Evolutionary conservation across 2,113 vertebrate genomes (phyloP).

Genomic region (Scolopax mira): DNA sequence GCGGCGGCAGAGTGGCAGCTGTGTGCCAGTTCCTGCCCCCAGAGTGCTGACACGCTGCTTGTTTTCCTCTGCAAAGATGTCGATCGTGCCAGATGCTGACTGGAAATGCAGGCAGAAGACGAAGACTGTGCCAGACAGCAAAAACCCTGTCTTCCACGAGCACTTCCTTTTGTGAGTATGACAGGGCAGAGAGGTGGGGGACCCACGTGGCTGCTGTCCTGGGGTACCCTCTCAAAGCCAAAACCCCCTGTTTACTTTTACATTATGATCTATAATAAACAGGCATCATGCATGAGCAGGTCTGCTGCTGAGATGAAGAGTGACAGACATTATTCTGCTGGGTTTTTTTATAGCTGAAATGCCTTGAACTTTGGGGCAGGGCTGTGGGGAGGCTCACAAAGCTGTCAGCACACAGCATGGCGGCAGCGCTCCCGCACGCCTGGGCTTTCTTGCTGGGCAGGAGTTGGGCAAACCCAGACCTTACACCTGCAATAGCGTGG

Average conservation of each 20-base stretch:
- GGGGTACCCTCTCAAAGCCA: neutral
- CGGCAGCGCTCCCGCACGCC: rapidly evolving
- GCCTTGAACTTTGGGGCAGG: slow-evolving; percentile 29
- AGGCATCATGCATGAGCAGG: neutral
- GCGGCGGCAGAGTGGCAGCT: neutral
- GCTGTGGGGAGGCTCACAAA: neutral
- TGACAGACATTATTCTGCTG: slow-evolving; percentile 36
- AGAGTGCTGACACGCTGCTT: neutral
- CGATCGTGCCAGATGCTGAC: slow-evolving; percentile 69
- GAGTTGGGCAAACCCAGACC: neutral
- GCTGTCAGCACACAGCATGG: neutral
- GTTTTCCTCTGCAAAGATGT: slow-evolving; percentile 58
- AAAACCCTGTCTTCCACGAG: slow-evolving; percentile 72
- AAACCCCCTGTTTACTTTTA: neutral
- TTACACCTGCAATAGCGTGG: neutral
- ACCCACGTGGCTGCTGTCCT: neutral
- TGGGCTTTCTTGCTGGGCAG: neutral
- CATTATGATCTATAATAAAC: neutral
- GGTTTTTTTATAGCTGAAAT: neutral
- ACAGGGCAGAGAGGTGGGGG: neutral
- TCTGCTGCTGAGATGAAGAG: slow-evolving; percentile 14
- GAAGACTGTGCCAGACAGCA: slow-evolving; percentile 62
- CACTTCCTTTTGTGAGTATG: slow-evolving; percentile 77
- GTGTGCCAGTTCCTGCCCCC: neutral
- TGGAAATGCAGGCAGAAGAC: slow-evolving; percentile 66